These are phyloP conservation scores for Neria commutata DNA, from an alignment of 2,888 invertebrate species.

Conservation along the genomic window DNA sequence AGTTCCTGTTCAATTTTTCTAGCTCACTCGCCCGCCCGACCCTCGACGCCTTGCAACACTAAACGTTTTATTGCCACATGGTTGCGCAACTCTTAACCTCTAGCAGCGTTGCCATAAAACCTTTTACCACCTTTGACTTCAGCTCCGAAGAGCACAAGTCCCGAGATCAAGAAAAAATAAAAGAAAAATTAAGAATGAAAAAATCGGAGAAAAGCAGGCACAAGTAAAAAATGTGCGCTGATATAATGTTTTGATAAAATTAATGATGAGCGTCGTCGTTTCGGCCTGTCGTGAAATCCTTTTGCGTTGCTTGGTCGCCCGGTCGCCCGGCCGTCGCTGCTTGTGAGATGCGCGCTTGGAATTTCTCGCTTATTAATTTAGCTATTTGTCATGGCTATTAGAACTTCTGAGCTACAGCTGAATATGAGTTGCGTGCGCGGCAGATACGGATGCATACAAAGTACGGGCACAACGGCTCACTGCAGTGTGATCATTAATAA, in stretches of 20 bases:
- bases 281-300: constrained; percentile 4
- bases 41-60: too few relatives aligned
- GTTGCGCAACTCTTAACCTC: background rate
- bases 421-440: too few relatives aligned
- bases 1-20: too few relatives aligned
- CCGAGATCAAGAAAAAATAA: background rate
- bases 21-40: too few relatives aligned
- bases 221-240: constrained; percentile 37
- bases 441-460: too few relatives aligned
- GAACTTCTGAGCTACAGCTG: constrained; percentile 13
- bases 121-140: background rate
- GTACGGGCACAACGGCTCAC: too few relatives aligned
- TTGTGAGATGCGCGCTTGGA: background rate
- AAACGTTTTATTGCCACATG: constrained; percentile 23
- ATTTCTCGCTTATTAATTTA: constrained; percentile 39
- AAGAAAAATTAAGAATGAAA: background rate
- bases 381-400: constrained; percentile 49
- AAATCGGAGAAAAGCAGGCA: constrained; percentile 9
- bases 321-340: background rate
- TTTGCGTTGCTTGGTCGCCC: constrained; percentile 25
- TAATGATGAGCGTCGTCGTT: constrained; percentile 44
- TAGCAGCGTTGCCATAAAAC: background rate
- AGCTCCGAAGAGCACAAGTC: background rate
- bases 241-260: constrained; percentile 44
- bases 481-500: too few relatives aligned